phyloP scores from a whole-genome alignment of 2,113 vertebrate species.

The Oceanodroma tethys region DNA sequence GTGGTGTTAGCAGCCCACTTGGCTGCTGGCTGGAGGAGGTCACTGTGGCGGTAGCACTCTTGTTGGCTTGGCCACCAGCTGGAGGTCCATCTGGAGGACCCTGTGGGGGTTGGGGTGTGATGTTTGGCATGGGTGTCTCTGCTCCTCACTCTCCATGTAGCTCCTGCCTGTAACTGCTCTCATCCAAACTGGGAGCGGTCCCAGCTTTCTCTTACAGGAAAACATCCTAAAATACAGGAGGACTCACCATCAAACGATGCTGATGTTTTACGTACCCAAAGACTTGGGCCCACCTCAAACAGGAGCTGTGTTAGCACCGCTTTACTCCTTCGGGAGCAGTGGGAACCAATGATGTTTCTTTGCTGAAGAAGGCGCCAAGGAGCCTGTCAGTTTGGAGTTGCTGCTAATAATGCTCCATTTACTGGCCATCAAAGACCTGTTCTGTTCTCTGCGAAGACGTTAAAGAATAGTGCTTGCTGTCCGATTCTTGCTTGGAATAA shows the following conservation, averaged over 20 bases:
- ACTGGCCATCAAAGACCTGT: not conserved
- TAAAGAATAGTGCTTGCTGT: not conserved
- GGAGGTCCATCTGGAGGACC: not conserved
- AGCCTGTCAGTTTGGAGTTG: rapidly evolving
- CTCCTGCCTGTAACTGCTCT: not conserved
- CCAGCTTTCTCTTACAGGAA: not conserved
- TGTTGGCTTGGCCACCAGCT: not conserved
- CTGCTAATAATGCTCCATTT: not conserved
- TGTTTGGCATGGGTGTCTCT: not conserved
- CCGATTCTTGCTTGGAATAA: not conserved
- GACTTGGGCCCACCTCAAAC: not conserved
- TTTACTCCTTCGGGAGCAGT: not conserved
- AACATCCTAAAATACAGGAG: not conserved
- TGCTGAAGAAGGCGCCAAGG: not conserved
- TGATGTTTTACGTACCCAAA: not conserved
- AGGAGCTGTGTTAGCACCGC: rapidly evolving
- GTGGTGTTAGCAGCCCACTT: not conserved
- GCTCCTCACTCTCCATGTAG: rapidly evolving
- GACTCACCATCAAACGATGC: rapidly evolving
- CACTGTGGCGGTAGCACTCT: not conserved
- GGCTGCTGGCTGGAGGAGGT: not conserved
- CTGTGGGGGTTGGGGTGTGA: not conserved
- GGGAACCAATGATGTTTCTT: rapidly evolving
- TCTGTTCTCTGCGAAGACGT: not conserved
- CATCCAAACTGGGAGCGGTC: not conserved